A percentile compares a stretch with the other conserved stretches of the same genome.
These are phyloP conservation scores for Agelaius phoeniceus DNA, from an alignment of 2,113 vertebrate genomes.

Conservation along the genomic window DNA sequence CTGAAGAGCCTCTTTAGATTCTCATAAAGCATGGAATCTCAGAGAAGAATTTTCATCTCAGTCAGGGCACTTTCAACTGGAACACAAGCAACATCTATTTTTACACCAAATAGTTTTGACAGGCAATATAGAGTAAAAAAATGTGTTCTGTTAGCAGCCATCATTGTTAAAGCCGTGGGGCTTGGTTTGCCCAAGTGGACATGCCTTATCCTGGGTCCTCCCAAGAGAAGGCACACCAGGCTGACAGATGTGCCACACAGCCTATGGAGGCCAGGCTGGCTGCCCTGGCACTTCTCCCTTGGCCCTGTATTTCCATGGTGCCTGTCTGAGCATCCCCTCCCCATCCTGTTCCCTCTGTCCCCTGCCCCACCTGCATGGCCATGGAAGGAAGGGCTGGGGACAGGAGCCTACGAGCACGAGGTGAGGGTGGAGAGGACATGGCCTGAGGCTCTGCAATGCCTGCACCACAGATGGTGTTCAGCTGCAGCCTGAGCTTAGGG, in stretches of 20 bases:
- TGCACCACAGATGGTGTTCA: background rate
- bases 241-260: background rate
- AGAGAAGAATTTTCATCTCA: background rate
- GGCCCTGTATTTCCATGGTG: background rate
- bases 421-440: background rate
- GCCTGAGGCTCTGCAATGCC: background rate
- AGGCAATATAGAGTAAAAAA: background rate
- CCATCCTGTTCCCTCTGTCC: background rate
- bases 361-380: background rate
- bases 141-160: background rate
- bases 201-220: background rate
- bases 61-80: background rate
- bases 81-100: background rate
- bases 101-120: background rate
- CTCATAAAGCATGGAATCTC: background rate
- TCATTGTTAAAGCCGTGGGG: background rate
- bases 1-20: background rate
- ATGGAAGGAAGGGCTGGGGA: background rate
- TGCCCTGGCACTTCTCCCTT: background rate
- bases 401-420: background rate
- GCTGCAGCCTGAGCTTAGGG: background rate
- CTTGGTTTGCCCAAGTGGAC: background rate
- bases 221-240: background rate
- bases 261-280: background rate
- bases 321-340: background rate